Evolutionary conservation across 2,797 vertebrate genomes (phyloP).

Genomic region (Diplodus puntazzo): DNA sequence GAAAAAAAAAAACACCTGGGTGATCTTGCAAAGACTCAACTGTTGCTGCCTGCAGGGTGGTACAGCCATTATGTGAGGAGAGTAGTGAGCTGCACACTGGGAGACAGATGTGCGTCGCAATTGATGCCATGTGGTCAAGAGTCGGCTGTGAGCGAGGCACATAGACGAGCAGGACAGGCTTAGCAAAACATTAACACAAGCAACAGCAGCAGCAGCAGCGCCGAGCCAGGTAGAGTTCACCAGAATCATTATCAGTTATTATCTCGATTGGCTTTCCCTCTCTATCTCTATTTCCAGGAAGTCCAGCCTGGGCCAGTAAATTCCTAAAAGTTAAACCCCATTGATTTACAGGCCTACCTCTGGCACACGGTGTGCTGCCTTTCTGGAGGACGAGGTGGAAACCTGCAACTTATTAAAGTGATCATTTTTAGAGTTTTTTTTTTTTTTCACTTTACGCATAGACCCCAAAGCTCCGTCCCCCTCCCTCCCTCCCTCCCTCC

Average conservation of each 20-base stretch:
- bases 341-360: conserved; percentile 76
- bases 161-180: neutral
- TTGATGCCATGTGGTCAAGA: conserved; percentile 47
- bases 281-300: conserved; percentile 71
- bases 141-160: conserved; percentile 1
- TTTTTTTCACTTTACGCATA: conserved; percentile 52
- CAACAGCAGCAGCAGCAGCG: conserved; percentile 11
- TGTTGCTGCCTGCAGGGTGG: conserved; percentile 43
- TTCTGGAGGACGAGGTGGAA: conserved; percentile 76
- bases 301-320: conserved; percentile 73
- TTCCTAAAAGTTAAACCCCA: conserved; percentile 70
- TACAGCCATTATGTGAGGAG: neutral
- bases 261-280: conserved; percentile 46
- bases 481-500: conserved; percentile 24
- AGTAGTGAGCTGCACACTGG: neutral
- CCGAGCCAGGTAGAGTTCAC: conserved; percentile 28
- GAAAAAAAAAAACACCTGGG: conserved; percentile 52
- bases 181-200: neutral
- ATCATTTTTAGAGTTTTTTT: conserved; percentile 67
- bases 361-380: conserved; percentile 69
- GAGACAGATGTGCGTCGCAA: conserved; percentile 49
- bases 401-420: conserved; percentile 82
- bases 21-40: conserved; percentile 25
- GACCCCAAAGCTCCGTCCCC: conserved; percentile 52
- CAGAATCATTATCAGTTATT: conserved; percentile 48